These are phyloP conservation scores for Drosophila antonietae DNA, from an alignment of 2,888 invertebrate genomes.

Conservation along the genomic window DNA sequence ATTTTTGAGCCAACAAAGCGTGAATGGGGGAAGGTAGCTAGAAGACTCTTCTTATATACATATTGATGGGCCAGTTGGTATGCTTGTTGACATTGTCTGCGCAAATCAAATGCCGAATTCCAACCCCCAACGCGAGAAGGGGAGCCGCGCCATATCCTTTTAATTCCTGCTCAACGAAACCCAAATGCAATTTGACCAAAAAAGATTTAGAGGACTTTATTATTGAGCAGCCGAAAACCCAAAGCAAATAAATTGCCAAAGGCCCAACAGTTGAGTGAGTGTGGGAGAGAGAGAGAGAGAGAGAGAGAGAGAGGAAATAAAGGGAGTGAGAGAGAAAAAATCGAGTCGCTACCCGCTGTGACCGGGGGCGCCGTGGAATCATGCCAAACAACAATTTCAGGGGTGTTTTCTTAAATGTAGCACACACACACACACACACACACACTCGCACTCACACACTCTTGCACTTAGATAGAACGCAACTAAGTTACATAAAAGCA, in stretches of 20 bases:
- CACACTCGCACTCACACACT: background rate
- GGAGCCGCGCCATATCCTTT: constrained; percentile 53
- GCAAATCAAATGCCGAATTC: constrained; percentile 33
- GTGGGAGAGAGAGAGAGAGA: background rate
- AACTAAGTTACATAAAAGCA: constrained; percentile 41
- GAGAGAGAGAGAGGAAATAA: background rate
- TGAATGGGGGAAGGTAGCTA: background rate
- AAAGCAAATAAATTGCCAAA: constrained; percentile 61
- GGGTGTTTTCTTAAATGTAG: constrained; percentile 45
- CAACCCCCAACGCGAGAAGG: constrained; percentile 41
- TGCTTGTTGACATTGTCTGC: constrained; percentile 60
- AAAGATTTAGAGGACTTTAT: constrained; percentile 69
- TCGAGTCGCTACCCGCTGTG: constrained; percentile 46
- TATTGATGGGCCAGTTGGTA: constrained; percentile 51
- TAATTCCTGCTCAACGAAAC: constrained; percentile 57
- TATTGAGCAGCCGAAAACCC: constrained; percentile 51
- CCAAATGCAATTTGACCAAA: constrained; percentile 70
- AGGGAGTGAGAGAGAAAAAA: background rate
- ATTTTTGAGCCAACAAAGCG: constrained; percentile 3
- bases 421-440: background rate
- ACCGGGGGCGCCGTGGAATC: constrained; percentile 44
- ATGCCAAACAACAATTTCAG: constrained; percentile 41
- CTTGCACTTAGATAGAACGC: constrained; percentile 22
- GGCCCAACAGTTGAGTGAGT: constrained; percentile 18
- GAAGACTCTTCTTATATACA: constrained; percentile 15